Evolutionary conservation across 2,888 invertebrate species (phyloP).

Genomic region (Amblyjoppa proteus): DNA sequence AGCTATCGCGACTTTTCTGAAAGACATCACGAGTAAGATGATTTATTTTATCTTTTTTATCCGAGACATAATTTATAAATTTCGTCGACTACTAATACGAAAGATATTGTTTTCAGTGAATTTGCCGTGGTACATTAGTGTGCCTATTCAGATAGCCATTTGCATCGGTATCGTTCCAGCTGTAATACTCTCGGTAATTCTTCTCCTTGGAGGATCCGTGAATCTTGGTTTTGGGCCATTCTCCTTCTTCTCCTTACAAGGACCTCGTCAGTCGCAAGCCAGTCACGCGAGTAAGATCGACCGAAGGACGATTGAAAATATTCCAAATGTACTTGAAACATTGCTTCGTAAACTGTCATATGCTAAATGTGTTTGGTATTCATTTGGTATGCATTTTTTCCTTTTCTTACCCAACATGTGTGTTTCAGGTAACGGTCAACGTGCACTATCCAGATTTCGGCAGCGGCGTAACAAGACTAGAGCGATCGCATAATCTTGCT

Average conservation of each 20-base stretch:
- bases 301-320: conserved; percentile 72
- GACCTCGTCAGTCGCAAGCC: conserved; percentile 35
- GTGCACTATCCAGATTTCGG: neutral
- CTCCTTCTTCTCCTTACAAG: conserved; percentile 67
- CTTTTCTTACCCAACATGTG: neutral
- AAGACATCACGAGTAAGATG: conserved; percentile 76
- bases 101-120: conserved; percentile 69
- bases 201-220: conserved; percentile 71
- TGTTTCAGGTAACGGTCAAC: conserved; percentile 12
- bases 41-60: conserved; percentile 7
- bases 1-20: conserved; percentile 72
- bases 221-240: conserved; percentile 75
- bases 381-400: neutral
- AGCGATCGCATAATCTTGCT: neutral
- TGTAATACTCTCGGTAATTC: conserved; percentile 64
- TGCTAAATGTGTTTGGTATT: no score
- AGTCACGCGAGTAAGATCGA: conserved; percentile 54
- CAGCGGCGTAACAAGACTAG: neutral
- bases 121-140: conserved; percentile 64
- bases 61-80: neutral
- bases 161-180: conserved; percentile 36
- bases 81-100: neutral
- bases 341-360: neutral
- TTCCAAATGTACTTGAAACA: conserved; percentile 69
- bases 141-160: conserved; percentile 39